Conservation (phyloP, 2,113 vertebrate species). For the Mobula hypostoma region DNA sequence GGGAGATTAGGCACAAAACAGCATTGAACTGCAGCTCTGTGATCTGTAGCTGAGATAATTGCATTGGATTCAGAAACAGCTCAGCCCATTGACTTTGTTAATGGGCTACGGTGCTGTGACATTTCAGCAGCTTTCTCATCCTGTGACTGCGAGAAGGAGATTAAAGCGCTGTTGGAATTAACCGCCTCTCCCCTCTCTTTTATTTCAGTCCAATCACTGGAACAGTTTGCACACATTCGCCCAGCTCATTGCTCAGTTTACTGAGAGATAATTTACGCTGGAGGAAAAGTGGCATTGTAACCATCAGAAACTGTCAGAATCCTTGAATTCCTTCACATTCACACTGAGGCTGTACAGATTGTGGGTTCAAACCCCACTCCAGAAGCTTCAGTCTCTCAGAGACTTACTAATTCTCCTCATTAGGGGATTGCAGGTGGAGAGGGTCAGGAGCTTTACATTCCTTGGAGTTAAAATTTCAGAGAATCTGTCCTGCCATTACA, state of each 20-base stretch:
- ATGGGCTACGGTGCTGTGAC: neutral
- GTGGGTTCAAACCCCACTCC: too few relatives aligned
- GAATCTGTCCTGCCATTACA: too few relatives aligned
- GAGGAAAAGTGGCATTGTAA: neutral
- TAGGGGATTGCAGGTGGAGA: too few relatives aligned
- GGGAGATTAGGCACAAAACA: neutral
- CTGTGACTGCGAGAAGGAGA: neutral
- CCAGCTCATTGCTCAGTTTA: neutral
- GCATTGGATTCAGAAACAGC: neutral
- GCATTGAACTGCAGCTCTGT: neutral
- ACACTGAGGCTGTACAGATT: too few relatives aligned
- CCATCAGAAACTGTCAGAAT: neutral
- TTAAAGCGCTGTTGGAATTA: neutral
- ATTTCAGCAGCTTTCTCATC: neutral
- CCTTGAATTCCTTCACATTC: too few relatives aligned
- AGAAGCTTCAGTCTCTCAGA: too few relatives aligned
- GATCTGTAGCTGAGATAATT: neutral
- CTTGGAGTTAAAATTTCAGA: too few relatives aligned
- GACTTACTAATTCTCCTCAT: too few relatives aligned
- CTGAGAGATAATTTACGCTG: neutral
- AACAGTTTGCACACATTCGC: neutral
- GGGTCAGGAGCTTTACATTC: too few relatives aligned
- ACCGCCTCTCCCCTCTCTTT: neutral
- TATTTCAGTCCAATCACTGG: neutral
- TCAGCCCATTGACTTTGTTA: neutral